Evolutionary conservation across 2,113 vertebrate species (phyloP), one percentile per base, ranked within the genome.

Genomic region (Isurus oxyrinchus): DNA sequence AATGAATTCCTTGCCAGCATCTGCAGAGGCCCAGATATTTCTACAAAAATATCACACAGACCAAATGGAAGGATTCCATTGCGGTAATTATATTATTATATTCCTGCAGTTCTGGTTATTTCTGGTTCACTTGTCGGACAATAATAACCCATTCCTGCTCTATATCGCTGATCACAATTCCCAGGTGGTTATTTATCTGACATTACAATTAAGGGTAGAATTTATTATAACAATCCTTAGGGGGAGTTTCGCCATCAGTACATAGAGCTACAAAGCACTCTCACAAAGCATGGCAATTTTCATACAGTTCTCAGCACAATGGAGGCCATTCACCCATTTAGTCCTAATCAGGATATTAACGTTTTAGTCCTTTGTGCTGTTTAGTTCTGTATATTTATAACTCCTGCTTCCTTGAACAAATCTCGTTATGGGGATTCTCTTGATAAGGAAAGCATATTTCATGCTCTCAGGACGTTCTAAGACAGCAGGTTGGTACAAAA

Each of bases 11-110:
- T 94, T 94, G 27, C 57, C 16, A 31, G 14, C 1, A 16, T 93
- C 19, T 63, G 90, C 59, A 40, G 35, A 7, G n/a, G 21, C n/a
- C 59, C 90, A 94, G 40, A 49, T 94, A 44, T 94, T 40, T 66
- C 61, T 44, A 11, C 16, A 94, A 63, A 94, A 94, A 40, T 63
- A 63, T 94, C 10, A 40, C 35, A 66, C 19, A 63, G 16, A 40
- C 35, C 10, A 94, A n/a, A n/a, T 63, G 59, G 59, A 61, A 63
- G 66, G 90, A 94, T 94, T 94, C 90, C 90, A 94, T 63, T 94
- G 59, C 59, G 44, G n/a, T 94, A 59, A 94, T 66, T 66, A 23
- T 7, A 63, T 40, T 63, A 63, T 40, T 40, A 63, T 94, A 40
- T 94, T 40, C n/a, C 59, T 40, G 35, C 90, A 40, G 59, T 35